Evolutionary conservation across 2,888 invertebrate genomes (phyloP).

Genomic region (Eristalinus sepulchralis): DNA sequence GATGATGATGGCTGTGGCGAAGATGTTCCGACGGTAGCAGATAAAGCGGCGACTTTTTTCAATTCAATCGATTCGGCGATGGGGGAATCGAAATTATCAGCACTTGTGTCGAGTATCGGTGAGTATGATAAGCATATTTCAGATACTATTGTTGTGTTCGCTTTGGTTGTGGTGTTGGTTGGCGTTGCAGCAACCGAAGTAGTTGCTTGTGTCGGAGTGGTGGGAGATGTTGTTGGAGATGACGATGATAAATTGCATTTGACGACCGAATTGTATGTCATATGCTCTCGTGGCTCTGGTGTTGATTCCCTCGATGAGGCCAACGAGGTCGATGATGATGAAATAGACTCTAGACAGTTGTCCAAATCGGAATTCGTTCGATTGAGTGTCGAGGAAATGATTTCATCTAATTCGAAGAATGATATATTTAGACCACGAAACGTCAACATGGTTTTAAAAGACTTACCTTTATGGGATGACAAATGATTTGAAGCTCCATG

Average conservation of each 20-base stretch:
- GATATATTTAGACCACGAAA: background rate
- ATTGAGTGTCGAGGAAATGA: constrained; percentile 53
- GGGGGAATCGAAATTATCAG: constrained; percentile 66
- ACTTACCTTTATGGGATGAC: constrained; percentile 72
- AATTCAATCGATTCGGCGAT: constrained; percentile 59
- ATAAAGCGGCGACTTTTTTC: constrained; percentile 44
- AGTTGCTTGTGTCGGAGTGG: constrained; percentile 8
- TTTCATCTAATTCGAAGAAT: constrained; percentile 46
- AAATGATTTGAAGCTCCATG: constrained; percentile 69
- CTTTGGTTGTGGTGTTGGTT: constrained; percentile 12
- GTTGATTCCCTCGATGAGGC: constrained; percentile 75
- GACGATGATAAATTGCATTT: constrained; percentile 28
- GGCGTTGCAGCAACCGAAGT: background rate
- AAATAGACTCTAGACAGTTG: constrained; percentile 75
- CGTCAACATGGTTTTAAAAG: too few species aligned
- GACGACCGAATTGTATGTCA: constrained; percentile 20
- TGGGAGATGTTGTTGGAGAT: constrained; percentile 14
- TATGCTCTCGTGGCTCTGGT: constrained; percentile 72
- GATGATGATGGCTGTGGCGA: constrained; percentile 34
- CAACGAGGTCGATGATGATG: constrained; percentile 74
- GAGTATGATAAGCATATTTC: constrained; percentile 57
- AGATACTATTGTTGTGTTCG: constrained; percentile 15
- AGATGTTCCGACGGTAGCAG: background rate
- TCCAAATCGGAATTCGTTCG: constrained; percentile 74
- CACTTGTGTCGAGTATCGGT: constrained; percentile 65